Evolutionary conservation across 2,888 invertebrate species (phyloP).

Genomic region (Carcina quercana): DNA sequence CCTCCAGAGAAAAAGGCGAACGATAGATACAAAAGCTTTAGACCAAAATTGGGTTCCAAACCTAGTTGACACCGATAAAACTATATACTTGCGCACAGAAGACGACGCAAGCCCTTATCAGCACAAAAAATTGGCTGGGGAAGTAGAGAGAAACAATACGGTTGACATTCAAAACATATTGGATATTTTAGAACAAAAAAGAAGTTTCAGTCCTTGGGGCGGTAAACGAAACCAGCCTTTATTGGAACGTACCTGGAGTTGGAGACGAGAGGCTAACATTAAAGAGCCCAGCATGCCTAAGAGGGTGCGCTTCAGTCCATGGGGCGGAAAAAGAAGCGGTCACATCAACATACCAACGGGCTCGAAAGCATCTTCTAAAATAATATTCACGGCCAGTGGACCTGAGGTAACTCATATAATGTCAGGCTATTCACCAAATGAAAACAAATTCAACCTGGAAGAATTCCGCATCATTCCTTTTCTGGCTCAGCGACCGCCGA

Average conservation of each 20-base stretch:
- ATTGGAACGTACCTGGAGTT: slow-evolving; percentile 51
- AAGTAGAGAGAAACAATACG: slow-evolving; percentile 31
- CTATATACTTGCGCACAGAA: slow-evolving; percentile 30
- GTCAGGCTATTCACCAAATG: slow-evolving; percentile 42
- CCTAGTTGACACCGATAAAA: slow-evolving; percentile 37
- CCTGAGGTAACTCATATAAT: slow-evolving; percentile 53
- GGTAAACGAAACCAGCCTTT: slow-evolving; percentile 40
- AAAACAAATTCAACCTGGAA: slow-evolving; percentile 33
- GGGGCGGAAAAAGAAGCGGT: slow-evolving; percentile 64
- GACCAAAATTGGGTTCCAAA: slow-evolving; percentile 38
- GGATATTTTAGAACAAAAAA: slow-evolving; percentile 34
- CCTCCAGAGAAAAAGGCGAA: slow-evolving; percentile 27
- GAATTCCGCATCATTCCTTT: slow-evolving; percentile 46
- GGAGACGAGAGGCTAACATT: slow-evolving; percentile 45
- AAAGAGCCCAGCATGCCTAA: slow-evolving; percentile 66
- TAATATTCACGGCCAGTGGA: slow-evolving; percentile 48
- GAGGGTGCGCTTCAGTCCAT: slow-evolving; percentile 61
- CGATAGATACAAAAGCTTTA: slow-evolving; percentile 21
- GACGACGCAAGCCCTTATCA: slow-evolving; percentile 27
- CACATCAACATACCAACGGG: slow-evolving; percentile 55
- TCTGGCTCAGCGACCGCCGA: slow-evolving; percentile 48
- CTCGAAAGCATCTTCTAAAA: slow-evolving; percentile 44
- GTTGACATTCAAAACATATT: slow-evolving; percentile 18
- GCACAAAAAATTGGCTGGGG: slow-evolving; percentile 19
- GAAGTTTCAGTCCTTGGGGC: slow-evolving; percentile 64